Base-by-base conservation (phyloP, 2,797 vertebrate species). In the Myiotriccus ornatus region DNA sequence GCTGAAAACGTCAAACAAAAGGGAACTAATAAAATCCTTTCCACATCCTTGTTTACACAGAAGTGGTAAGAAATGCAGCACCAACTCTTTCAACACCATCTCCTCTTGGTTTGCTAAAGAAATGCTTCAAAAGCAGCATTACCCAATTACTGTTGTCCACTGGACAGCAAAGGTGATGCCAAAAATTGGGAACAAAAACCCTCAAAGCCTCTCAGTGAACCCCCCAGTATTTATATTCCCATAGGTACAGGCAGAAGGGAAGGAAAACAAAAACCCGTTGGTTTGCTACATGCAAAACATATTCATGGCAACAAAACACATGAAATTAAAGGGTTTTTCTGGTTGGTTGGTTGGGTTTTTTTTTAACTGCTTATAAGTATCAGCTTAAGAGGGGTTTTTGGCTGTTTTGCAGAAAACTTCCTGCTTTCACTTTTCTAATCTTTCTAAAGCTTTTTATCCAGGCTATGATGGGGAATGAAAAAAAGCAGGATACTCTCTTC, bases 1-100 rank as follows among this genome's bases (percentile, higher is more conserved):
- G 65, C 59, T 82, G 65, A 30, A 47, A 57, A 88, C 32, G 7
- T 32, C 49, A 55, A 55, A 81, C 24, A 81, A 76, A 78, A 95
- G 62, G 62, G 43, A 93, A 21, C 53, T 71, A 71, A 41, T 37
- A 47, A 88, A 88, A 79, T 10, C 35, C 55, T 91, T 87, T n/a
- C 88, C 86, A 84, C 81, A 86, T 84, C 94, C 87, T 93, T 87
- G 70, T 94, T 90, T 71, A 65, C 50, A 89, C 24, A 78, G 20
- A 47, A 81, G 57, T 14, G 70, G 87, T 57, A 75, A 93, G 60
- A 95, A 92, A 64, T 34, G 70, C 87, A 89, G 19, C 17, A 39
- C 4, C 67, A 34, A 68, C 71, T 28, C 56, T 59, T 85, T 65
- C 77, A 84, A 78, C 6, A 49, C 56, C 56, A 63, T 5, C 68